Evolutionary conservation across 1,140 invertebrate species (phyloP).

Genomic region (Heliothis subflexa): DNA sequence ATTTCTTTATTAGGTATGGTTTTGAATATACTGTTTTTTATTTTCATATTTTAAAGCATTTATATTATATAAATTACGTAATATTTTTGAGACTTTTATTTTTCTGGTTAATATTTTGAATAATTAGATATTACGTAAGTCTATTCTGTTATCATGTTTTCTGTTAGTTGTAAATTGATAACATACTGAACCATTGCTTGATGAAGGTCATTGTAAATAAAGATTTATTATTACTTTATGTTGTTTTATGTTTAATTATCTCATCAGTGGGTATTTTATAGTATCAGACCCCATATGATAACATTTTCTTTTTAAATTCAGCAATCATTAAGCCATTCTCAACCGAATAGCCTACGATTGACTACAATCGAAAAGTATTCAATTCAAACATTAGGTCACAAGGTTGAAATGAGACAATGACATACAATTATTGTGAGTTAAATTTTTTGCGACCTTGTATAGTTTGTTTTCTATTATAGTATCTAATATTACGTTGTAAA

Average conservation of each 20-base stretch:
- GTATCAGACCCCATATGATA: background rate
- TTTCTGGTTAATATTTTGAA: background rate
- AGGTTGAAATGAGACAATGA: too few species aligned
- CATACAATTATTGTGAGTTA: too few species aligned
- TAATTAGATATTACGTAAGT: slow-evolving; percentile 13
- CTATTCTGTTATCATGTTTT: slow-evolving; percentile 35
- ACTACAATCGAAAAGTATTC: too few species aligned
- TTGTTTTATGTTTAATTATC: slow-evolving; percentile 10
- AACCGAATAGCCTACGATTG: too few species aligned
- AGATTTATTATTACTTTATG: slow-evolving; percentile 17
- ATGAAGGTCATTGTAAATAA: slow-evolving; percentile 40
- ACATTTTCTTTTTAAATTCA: too few species aligned
- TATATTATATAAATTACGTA: slow-evolving; percentile 32
- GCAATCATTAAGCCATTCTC: too few species aligned
- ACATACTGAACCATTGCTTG: slow-evolving; percentile 10
- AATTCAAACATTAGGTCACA: too few species aligned
- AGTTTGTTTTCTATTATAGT: too few species aligned
- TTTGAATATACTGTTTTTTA: slow-evolving; percentile 25
- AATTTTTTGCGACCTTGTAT: too few species aligned
- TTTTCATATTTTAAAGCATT: slow-evolving; percentile 36
- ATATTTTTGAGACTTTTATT: slow-evolving; percentile 43
- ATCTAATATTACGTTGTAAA: too few species aligned
- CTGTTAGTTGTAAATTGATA: slow-evolving; percentile 24
- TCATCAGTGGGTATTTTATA: background rate
- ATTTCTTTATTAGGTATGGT: slow-evolving; percentile 37